Evolutionary conservation across 2,888 invertebrate species (phyloP).

Genomic region (Rhagonycha fulva): DNA sequence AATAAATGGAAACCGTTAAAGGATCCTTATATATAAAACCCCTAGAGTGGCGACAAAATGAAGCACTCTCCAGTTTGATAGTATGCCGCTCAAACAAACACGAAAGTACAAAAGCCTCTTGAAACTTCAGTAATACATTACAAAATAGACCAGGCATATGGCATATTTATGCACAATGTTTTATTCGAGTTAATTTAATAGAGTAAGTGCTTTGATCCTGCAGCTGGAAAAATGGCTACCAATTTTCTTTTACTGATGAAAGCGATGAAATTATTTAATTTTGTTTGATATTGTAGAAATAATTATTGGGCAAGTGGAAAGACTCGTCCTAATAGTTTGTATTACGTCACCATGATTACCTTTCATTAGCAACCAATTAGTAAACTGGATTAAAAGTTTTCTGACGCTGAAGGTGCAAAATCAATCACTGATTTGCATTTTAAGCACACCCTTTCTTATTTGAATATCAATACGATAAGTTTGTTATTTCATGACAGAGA

Average conservation of each 20-base stretch:
- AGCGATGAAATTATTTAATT: background rate
- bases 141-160: constrained; percentile 15
- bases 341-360: background rate
- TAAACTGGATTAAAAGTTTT: background rate
- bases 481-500: background rate
- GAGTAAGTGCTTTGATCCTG: constrained; percentile 6
- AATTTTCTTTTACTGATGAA: background rate
- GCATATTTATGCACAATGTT: constrained; percentile 18
- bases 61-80: constrained; percentile 11
- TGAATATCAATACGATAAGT: constrained; percentile 2
- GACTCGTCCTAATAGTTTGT: background rate
- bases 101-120: constrained; percentile 17
- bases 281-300: background rate
- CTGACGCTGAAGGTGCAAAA: background rate
- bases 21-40: constrained; percentile 5
- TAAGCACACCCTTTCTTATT: background rate
- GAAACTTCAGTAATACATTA: constrained; percentile 22
- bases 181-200: constrained; percentile 16
- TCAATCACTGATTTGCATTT: background rate
- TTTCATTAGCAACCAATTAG: background rate
- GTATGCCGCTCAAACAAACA: constrained; percentile 13
- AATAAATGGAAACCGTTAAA: constrained; percentile 13
- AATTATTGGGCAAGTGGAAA: background rate
- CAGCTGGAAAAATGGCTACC: background rate
- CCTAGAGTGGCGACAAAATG: constrained; percentile 10